Percentiles rank a stretch among this genome's conserved stretches.
Conservation (phyloP, 92 coral and sea anemone species). For the Phenganax subtilis region DNA sequence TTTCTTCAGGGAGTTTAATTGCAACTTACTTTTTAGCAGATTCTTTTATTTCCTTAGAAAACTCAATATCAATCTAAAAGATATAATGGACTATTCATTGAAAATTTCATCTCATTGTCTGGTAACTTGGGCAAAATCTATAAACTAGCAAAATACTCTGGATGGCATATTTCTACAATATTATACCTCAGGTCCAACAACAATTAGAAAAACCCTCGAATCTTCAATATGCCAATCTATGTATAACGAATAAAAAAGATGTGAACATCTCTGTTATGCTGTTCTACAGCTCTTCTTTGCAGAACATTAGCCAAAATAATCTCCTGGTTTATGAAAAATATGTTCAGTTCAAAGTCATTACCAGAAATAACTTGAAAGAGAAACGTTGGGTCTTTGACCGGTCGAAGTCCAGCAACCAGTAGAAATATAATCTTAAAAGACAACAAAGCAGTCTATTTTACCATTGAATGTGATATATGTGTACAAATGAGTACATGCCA, state of each 20-base stretch:
- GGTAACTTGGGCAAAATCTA: not conserved
- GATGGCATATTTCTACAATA: not conserved
- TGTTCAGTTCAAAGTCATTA: conserved; percentile 2
- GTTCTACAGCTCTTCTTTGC: not conserved
- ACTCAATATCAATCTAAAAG: conserved; percentile 62
- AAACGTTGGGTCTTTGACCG: conserved; percentile 78
- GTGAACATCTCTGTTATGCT: not conserved
- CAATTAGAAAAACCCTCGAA: conserved; percentile 51
- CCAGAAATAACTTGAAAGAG: conserved; percentile 71
- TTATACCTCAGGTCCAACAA: conserved; percentile 88
- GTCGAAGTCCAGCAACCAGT: conserved; percentile 86
- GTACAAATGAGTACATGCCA: not conserved
- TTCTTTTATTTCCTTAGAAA: conserved; percentile 59
- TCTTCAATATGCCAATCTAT: conserved; percentile 90
- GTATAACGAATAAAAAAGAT: not conserved
- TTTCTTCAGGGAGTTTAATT: not conserved
- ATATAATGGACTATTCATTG: not conserved
- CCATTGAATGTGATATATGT: not conserved
- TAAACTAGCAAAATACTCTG: not conserved
- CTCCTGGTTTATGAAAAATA: not conserved
- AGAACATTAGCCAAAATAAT: not conserved
- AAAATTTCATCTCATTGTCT: not conserved
- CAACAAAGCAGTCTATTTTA: not conserved
- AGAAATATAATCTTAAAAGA: conserved; percentile 61
- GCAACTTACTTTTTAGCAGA: conserved; percentile 54